Conservation (phyloP, 2,797 vertebrate genomes). For the Gallinago nigripennis region DNA sequence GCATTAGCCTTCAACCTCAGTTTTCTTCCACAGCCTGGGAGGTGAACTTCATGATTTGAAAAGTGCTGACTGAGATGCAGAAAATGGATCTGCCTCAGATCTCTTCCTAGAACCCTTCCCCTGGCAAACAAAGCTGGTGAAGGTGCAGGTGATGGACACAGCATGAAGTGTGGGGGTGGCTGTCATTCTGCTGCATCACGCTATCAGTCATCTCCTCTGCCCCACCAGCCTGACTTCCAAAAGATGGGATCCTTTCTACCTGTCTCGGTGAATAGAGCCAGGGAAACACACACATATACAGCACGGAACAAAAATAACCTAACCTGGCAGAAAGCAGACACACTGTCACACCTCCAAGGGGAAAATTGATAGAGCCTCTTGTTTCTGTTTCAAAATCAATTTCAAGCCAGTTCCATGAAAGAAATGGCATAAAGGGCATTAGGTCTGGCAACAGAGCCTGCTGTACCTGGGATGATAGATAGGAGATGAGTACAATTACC, state of each 20-base stretch:
- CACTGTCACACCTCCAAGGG: slow-evolving; percentile 15
- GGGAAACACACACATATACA: background rate
- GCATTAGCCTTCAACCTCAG: background rate
- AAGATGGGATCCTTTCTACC: background rate
- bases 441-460: slow-evolving; percentile 15
- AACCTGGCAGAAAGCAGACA: slow-evolving; percentile 37
- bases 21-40: background rate
- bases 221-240: accelerated
- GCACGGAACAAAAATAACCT: background rate
- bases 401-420: slow-evolving; percentile 13
- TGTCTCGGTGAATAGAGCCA: background rate
- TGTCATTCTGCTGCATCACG: background rate
- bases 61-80: background rate
- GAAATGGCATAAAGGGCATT: slow-evolving; percentile 31
- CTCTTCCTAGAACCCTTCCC: background rate
- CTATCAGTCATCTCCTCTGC: background rate
- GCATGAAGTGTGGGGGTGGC: accelerated
- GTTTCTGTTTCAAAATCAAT: slow-evolving; percentile 56
- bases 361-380: slow-evolving; percentile 33
- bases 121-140: background rate
- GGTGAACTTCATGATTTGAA: background rate
- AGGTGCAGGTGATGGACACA: background rate
- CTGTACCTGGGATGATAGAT: slow-evolving; percentile 1
- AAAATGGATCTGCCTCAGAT: background rate
- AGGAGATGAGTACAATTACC: slow-evolving; percentile 37